Conservation (phyloP, 2,113 vertebrate genomes). For the Cettia cetti region DNA sequence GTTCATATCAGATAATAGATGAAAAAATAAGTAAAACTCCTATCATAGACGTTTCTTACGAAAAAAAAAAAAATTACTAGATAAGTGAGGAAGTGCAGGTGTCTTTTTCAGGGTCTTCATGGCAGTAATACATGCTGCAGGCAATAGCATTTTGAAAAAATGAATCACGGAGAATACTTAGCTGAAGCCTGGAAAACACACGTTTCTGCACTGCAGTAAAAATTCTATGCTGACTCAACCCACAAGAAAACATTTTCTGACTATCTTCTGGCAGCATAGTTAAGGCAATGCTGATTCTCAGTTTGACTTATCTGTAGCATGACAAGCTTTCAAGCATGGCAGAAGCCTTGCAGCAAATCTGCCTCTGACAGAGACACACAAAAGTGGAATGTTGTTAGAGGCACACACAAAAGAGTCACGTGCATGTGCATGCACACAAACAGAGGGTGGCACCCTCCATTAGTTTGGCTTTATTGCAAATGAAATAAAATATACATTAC, state of each 20-base stretch:
- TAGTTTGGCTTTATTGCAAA: neutral
- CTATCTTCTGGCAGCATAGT: neutral
- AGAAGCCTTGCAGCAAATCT: neutral
- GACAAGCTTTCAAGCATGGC: neutral
- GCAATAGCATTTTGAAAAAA: neutral
- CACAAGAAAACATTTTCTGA: neutral
- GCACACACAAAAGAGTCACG: accelerated
- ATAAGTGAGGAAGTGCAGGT: neutral
- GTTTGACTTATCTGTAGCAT: neutral
- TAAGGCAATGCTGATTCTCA: neutral
- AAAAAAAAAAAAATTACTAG: neutral
- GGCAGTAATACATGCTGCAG: neutral
- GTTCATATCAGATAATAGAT: neutral
- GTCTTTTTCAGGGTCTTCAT: neutral
- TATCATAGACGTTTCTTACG: neutral
- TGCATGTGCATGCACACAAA: accelerated
- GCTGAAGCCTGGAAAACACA: neutral
- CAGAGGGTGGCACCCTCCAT: neutral
- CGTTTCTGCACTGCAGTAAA: neutral
- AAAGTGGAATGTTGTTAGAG: accelerated
- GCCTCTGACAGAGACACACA: neutral
- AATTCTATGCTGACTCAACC: neutral
- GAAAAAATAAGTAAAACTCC: neutral
- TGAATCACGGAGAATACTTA: neutral
- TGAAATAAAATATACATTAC: neutral